Conservation (phyloP, 2,888 invertebrate genomes). For the Drosophila imparisetae region DNA sequence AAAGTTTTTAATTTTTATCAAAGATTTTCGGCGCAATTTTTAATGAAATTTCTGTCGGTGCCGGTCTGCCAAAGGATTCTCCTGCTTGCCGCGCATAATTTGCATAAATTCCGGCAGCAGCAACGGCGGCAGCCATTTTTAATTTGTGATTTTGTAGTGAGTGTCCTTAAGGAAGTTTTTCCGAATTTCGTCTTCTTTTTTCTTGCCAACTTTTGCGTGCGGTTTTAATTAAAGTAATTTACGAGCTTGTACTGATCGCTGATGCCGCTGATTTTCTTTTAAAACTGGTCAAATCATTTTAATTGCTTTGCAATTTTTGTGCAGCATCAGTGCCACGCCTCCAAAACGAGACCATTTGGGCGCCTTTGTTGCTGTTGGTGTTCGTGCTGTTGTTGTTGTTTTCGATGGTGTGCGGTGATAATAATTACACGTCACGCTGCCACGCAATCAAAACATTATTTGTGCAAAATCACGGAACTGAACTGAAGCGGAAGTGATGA, state of each 20-base stretch:
- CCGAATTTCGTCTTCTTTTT: not conserved
- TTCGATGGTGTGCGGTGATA: conserved; percentile 71
- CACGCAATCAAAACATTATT: conserved; percentile 83
- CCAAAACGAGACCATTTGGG: conserved; percentile 1
- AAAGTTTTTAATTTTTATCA: conserved; percentile 76
- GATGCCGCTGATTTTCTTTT: conserved; percentile 11
- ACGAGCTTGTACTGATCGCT: conserved; percentile 32
- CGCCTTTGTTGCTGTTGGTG: not conserved
- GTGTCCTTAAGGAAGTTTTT: conserved; percentile 67
- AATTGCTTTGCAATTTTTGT: conserved; percentile 67
- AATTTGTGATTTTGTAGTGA: conserved; percentile 61
- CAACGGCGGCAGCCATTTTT: conserved; percentile 60
- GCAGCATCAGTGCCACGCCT: conserved; percentile 59
- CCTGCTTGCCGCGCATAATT: conserved; percentile 52
- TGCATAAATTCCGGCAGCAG: conserved; percentile 55
- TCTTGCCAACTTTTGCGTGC: conserved; percentile 22
- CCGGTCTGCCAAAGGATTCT: conserved; percentile 70
- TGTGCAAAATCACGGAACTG: conserved; percentile 83
- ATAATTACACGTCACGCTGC: conserved; percentile 83
- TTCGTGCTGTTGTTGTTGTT: conserved; percentile 48
- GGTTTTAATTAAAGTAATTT: conserved; percentile 64
- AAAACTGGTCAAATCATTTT: conserved; percentile 66
- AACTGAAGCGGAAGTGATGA: conserved; percentile 84
- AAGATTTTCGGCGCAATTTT: conserved; percentile 70
- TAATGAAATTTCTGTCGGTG: conserved; percentile 70